These are phyloP conservation scores for Palloptera scutellata DNA, from an alignment of 2,888 invertebrate genomes.

Conservation along the genomic window DNA sequence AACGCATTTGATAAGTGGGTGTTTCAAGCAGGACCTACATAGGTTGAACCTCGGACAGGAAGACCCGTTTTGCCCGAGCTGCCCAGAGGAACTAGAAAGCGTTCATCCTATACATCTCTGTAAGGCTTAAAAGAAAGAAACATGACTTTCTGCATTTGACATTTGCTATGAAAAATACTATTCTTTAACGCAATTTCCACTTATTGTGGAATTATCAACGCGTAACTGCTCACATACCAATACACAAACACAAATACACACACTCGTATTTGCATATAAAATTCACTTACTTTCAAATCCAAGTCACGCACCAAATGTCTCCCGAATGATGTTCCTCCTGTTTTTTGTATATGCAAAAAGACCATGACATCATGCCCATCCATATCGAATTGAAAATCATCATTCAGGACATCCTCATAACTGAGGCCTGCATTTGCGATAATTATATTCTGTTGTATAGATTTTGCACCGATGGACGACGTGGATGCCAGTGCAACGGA, in stretches of 20 bases:
- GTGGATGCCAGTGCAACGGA: constrained; percentile 43
- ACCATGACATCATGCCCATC: constrained; percentile 97
- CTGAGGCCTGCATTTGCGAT: constrained; percentile 71
- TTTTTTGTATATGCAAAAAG: constrained; percentile 98
- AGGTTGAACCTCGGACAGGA: too few relatives aligned
- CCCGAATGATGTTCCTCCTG: constrained; percentile 97
- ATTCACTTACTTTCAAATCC: constrained; percentile 71
- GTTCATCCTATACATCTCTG: too few relatives aligned
- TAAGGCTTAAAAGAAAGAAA: too few relatives aligned
- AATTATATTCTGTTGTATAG: constrained; percentile 57
- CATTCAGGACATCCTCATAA: constrained; percentile 86
- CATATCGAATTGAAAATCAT: constrained; percentile 88
- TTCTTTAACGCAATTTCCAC: too few relatives aligned
- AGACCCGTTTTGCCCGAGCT: too few relatives aligned
- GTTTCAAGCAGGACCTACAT: too few relatives aligned
- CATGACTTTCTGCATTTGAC: too few relatives aligned
- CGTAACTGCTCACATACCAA: neutral
- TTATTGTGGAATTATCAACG: too few relatives aligned
- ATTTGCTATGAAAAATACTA: too few relatives aligned
- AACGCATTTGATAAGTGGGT: too few relatives aligned
- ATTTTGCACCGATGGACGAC: constrained; percentile 49
- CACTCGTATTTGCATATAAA: neutral
- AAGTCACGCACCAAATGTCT: constrained; percentile 95
- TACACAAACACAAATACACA: neutral
- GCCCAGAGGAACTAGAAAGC: too few relatives aligned